These are phyloP conservation scores for Drosophila mulleri DNA, from an alignment of 2,888 invertebrate species.

Conservation along the genomic window DNA sequence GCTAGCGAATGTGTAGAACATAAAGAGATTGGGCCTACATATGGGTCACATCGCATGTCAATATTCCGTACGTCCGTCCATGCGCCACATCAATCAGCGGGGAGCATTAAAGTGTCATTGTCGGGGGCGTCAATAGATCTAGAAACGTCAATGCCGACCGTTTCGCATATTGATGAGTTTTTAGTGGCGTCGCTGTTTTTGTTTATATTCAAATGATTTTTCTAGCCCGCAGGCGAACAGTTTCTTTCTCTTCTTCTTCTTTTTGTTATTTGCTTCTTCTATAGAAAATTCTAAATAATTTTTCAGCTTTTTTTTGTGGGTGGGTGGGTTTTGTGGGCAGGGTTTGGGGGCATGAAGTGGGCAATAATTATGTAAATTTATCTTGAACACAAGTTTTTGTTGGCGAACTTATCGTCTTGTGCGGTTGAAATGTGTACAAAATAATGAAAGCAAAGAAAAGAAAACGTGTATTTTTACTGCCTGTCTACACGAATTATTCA, in stretches of 20 bases:
- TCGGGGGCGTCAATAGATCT: constrained; percentile 72
- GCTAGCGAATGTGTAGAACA: constrained; percentile 16
- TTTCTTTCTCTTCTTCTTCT: constrained; percentile 44
- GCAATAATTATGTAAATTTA: constrained; percentile 75
- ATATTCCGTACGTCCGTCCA: constrained; percentile 35
- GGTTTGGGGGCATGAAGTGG: constrained; percentile 36
- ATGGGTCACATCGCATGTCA: constrained; percentile 64
- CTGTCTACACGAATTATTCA: constrained; percentile 75
- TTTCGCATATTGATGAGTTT: constrained; percentile 69
- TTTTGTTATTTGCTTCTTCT: constrained; percentile 25
- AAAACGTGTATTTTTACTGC: constrained; percentile 64
- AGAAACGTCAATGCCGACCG: constrained; percentile 71
- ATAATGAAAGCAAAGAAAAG: constrained; percentile 3
- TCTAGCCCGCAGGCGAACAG: constrained; percentile 22
- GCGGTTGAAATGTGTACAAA: constrained; percentile 53
- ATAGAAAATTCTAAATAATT: constrained; percentile 58
- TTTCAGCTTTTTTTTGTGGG: neutral
- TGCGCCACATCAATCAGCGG: constrained; percentile 68
- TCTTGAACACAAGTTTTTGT: constrained; percentile 54
- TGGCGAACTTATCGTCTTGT: constrained; percentile 61
- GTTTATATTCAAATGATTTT: constrained; percentile 62
- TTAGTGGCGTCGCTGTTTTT: constrained; percentile 63
- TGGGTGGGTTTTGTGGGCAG: constrained; percentile 10
- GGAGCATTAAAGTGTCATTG: constrained; percentile 76
- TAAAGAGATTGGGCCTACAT: constrained; percentile 33